Evolutionary conservation across 2,888 invertebrate species (phyloP), one percentile per base, ranked within the genome.

Genomic region (Mechanitis mazaeus): DNA sequence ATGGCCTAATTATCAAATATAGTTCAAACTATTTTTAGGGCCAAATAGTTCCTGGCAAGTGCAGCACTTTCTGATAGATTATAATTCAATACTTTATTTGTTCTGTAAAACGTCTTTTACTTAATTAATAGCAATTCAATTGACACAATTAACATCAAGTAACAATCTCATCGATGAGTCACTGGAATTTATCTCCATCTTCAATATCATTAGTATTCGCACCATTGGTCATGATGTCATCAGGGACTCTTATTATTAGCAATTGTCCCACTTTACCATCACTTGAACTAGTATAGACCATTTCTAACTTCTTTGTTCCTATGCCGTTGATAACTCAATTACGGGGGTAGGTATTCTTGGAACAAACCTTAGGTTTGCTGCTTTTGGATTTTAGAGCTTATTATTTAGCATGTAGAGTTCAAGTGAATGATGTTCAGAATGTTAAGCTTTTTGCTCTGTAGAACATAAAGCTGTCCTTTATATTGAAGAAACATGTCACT

Each of bases 211-310:
- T 61, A 59, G 63, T 56, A 59, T 63, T 61, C 47, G 56, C 33
- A 56, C 55, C 33, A 62, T 64, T 54, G n/a, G 55, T 45, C 47
- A 69, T 80, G 80, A 79, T 75, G 77, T 80, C 82, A 83, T 73
- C 70, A 67, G 71, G 70, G 64, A 53, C 55, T 63, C 60, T 67
- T 68, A 59, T 68, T 72, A 81, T 84, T 83, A 78, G 74, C 81
- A 82, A 78, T 82, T 84, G 83, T 76, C 77, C 84, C 72, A 82
- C 73, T 79, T 82, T 60, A 57, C 50, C 63, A 42, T 9, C 42
- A 67, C 72, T 71, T 71, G 69, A 68, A 63, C 67, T 70, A 72
- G 71, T 67, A 69, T 72, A 69, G 69, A 61, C 69, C 67, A 71
- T 74, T 71, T 73, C 72, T 73, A 71, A 68, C 66, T 63, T 64